A percentile compares a stretch with the other conserved stretches of the same genome.
Conservation (phyloP, 2,113 vertebrate genomes). For the Thalassarche chlororhynchos region DNA sequence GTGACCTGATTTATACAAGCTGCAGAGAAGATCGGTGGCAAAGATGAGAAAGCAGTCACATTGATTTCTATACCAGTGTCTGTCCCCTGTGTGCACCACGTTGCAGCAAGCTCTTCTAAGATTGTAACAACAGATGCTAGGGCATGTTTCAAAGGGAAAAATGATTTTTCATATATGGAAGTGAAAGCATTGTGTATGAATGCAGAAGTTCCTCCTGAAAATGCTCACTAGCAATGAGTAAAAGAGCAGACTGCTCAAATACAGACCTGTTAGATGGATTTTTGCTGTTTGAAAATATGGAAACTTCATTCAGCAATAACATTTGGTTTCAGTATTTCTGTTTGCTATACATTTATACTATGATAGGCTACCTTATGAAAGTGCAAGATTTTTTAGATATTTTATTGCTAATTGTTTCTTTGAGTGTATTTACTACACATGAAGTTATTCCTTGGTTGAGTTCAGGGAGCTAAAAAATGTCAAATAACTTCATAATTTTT, state of each 20-base stretch:
- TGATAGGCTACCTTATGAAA: not conserved
- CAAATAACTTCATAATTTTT: constrained; percentile 28
- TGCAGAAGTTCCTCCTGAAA: not conserved
- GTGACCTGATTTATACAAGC: not conserved
- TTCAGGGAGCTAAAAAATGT: not conserved
- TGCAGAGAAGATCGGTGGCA: not conserved
- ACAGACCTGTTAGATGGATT: not conserved
- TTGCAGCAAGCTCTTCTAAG: not conserved
- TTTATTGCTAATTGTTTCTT: constrained; percentile 18
- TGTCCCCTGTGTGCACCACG: not conserved
- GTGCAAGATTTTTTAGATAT: not conserved
- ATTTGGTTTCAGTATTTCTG: not conserved
- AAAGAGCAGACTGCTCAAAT: not conserved
- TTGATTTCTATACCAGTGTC: not conserved
- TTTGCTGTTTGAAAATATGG: not conserved
- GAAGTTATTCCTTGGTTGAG: not conserved
- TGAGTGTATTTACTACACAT: not conserved
- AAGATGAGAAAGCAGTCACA: not conserved
- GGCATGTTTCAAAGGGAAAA: not conserved
- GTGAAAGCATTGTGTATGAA: not conserved
- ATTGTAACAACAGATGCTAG: not conserved
- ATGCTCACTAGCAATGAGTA: not conserved
- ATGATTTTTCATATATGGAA: not conserved
- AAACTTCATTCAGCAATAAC: not conserved
- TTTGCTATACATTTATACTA: not conserved